phyloP scores from a whole-genome alignment of 1,140 invertebrate genomes.

The Carposina sasakii region DNA sequence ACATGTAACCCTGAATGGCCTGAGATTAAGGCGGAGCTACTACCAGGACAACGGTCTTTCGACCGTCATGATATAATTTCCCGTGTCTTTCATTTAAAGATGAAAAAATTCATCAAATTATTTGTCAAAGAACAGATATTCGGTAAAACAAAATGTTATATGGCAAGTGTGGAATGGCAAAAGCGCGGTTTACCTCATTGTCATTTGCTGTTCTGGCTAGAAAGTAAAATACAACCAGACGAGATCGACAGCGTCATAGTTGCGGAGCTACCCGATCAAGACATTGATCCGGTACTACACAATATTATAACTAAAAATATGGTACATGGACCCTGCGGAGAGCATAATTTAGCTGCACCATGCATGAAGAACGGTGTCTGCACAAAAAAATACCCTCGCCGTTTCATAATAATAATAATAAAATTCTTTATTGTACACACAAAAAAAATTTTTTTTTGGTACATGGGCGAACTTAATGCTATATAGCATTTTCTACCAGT shows the following conservation, averaged over 20 bases:
- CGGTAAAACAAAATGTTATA: conserved; percentile 46
- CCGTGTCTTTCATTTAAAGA: conserved; percentile 69
- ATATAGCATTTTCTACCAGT: too few relatives aligned
- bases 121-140: conserved; percentile 47
- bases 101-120: conserved; percentile 62
- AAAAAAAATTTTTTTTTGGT: too few relatives aligned
- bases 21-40: conserved; percentile 45
- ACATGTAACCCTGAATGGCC: conserved; percentile 70
- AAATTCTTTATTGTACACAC: too few relatives aligned
- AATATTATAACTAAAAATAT: conserved; percentile 59
- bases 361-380: conserved; percentile 27
- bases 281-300: conserved; percentile 48
- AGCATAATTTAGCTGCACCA: conserved; percentile 30
- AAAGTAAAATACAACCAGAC: conserved; percentile 42
- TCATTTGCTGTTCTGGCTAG: conserved; percentile 44
- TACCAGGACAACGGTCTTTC: conserved; percentile 38
- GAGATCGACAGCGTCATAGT: conserved; percentile 64
- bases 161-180: conserved; percentile 72
- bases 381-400: conserved; percentile 20
- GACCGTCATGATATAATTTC: conserved; percentile 49
- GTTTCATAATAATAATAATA: too few relatives aligned
- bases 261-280: conserved; percentile 70
- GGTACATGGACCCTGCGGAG: conserved; percentile 69
- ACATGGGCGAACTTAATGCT: too few relatives aligned
- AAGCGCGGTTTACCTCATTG: conserved; percentile 61